phyloP scores from a whole-genome alignment of 2,797 vertebrate genomes.

The Chaetophractus vellerosus region DNA sequence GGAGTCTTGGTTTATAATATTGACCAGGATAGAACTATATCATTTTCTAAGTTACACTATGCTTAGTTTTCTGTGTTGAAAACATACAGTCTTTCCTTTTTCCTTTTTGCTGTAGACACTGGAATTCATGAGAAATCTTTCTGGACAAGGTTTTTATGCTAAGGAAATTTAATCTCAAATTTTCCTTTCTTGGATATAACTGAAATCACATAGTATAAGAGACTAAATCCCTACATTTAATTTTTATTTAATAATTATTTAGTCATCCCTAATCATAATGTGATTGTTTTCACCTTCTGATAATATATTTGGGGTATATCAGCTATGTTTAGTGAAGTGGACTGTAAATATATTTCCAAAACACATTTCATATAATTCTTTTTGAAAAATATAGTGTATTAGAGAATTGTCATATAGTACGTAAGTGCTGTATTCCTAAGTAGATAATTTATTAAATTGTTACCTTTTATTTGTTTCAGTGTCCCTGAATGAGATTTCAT shows the following conservation, averaged over 20 bases:
- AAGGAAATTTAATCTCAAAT: constrained; percentile 30
- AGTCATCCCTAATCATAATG: constrained; percentile 35
- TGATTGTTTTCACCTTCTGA: background rate
- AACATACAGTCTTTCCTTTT: background rate
- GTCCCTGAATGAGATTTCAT: constrained; percentile 84
- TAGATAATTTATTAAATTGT: constrained; percentile 3
- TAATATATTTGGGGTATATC: constrained; percentile 28
- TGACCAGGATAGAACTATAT: constrained; percentile 26
- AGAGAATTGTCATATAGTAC: background rate
- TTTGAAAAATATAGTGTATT: constrained; percentile 7
- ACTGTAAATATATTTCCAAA: constrained; percentile 52
- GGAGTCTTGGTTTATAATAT: constrained; percentile 25
- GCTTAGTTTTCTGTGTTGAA: constrained; percentile 47
- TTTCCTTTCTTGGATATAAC: constrained; percentile 32
- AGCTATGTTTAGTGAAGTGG: constrained; percentile 28
- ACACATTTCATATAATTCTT: constrained; percentile 35
- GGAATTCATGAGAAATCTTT: background rate
- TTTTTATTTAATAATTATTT: constrained; percentile 63
- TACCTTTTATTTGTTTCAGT: constrained; percentile 89
- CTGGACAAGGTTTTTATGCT: background rate
- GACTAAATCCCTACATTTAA: background rate
- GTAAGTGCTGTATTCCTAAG: background rate
- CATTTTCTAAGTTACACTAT: background rate
- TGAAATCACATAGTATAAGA: constrained; percentile 14
- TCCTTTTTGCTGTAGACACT: background rate